Percentiles rank a stretch among this genome's conserved stretches.
Evolutionary conservation across 2,113 vertebrate species (phyloP).

Genomic region (Phodopus roborovskii): DNA sequence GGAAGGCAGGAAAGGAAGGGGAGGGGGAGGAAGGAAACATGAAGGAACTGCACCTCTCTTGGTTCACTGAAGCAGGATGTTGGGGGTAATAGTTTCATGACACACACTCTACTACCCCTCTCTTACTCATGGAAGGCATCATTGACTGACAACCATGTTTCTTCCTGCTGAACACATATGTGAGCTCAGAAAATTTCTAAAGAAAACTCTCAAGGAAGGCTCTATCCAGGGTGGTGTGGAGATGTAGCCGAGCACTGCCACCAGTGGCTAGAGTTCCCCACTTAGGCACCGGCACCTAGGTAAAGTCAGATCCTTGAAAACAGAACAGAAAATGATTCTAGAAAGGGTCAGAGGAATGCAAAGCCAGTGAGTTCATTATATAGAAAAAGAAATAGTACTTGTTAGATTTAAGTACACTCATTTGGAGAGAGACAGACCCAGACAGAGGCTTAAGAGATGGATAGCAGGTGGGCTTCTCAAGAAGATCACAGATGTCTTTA

Average conservation of each 20-base stretch:
- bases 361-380: neutral
- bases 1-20: too few species aligned
- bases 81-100: neutral
- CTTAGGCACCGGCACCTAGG: neutral
- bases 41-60: neutral
- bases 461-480: neutral
- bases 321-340: neutral
- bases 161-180: conserved; percentile 24
- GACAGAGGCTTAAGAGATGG: neutral
- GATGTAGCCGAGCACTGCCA: neutral
- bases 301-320: neutral
- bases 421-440: neutral
- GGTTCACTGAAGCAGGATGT: neutral
- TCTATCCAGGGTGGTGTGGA: neutral
- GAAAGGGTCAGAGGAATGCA: neutral
- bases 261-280: neutral
- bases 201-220: neutral
- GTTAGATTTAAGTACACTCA: neutral
- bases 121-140: neutral
- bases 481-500: neutral
- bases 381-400: neutral
- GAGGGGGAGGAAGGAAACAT: neutral
- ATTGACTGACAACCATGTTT: neutral
- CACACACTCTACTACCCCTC: neutral
- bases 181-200: conserved; percentile 35